phyloP scores from a whole-genome alignment of 2,797 vertebrate species.

The Sebastes nivosus region DNA sequence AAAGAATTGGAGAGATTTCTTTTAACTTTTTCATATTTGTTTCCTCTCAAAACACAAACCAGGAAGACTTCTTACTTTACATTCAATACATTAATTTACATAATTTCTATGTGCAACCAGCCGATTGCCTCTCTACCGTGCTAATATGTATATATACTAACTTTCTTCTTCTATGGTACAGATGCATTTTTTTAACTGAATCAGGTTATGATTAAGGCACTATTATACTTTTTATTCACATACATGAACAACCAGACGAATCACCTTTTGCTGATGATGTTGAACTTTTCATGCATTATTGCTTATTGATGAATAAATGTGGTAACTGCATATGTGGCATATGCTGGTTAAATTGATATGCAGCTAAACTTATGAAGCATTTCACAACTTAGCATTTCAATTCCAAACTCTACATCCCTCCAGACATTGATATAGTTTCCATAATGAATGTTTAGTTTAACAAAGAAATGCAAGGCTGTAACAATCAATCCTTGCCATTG shows the following conservation, averaged over 20 bases:
- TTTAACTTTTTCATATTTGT: not conserved
- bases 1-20: not conserved
- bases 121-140: slow-evolving; percentile 9
- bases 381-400: not conserved
- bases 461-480: too few species aligned
- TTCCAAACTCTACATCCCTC: not conserved
- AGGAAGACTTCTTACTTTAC: slow-evolving; percentile 63
- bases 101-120: slow-evolving; percentile 23
- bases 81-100: slow-evolving; percentile 64
- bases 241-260: slow-evolving; percentile 23
- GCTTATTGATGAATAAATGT: slow-evolving; percentile 59
- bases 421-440: not conserved
- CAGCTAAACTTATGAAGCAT: not conserved
- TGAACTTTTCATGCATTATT: slow-evolving; percentile 69
- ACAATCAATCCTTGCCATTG: not conserved
- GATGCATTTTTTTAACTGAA: slow-evolving; percentile 19
- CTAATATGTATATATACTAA: slow-evolving; percentile 11
- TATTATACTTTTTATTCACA: slow-evolving; percentile 53
- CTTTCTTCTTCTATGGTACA: slow-evolving; percentile 36
- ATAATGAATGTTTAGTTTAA: not conserved
- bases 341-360: slow-evolving; percentile 33
- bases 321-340: not conserved
- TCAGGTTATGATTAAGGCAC: slow-evolving; percentile 77
- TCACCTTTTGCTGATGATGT: slow-evolving; percentile 26
- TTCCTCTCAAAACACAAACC: slow-evolving; percentile 19